Conservation (phyloP, 1,140 invertebrate species). For the Sminthurides bifidus region DNA sequence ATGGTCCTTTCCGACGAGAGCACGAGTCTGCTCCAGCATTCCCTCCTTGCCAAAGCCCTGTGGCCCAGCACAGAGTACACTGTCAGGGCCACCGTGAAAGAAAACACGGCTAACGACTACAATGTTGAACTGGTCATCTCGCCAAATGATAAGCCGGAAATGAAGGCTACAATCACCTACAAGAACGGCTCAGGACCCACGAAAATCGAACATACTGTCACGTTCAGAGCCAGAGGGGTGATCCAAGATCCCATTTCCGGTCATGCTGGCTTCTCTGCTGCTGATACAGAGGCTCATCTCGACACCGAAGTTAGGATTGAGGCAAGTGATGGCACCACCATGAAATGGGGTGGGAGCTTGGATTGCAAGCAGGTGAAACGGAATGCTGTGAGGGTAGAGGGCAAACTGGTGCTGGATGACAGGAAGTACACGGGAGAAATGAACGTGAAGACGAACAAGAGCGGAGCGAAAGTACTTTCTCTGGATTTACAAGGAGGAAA, state of each 20-base stretch:
- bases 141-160: constrained; percentile 13
- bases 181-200: constrained; percentile 17
- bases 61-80: constrained; percentile 18
- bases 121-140: constrained; percentile 18
- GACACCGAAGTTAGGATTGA: constrained; percentile 15
- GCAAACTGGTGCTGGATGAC: constrained; percentile 26
- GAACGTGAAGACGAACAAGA: constrained; percentile 7
- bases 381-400: constrained; percentile 24
- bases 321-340: constrained; percentile 8
- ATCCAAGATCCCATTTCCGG: constrained; percentile 10
- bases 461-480: constrained; percentile 10
- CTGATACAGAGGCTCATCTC: constrained; percentile 22
- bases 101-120: constrained; percentile 14
- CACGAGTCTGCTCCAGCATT: constrained; percentile 9
- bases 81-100: constrained; percentile 1
- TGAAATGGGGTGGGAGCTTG: constrained; percentile 22
- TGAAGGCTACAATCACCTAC: constrained; percentile 26
- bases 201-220: constrained; percentile 16
- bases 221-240: constrained; percentile 20
- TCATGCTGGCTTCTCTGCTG: constrained; percentile 13
- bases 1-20: constrained; percentile 12
- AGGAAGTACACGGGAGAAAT: constrained; percentile 28
- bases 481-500: constrained; percentile 20
- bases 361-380: constrained; percentile 20
- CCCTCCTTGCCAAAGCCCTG: constrained; percentile 6